A percentile compares a stretch with the other conserved stretches of the same genome.
phyloP scores from a whole-genome alignment of 2,797 vertebrate genomes.

The Liparis tanakae region DNA sequence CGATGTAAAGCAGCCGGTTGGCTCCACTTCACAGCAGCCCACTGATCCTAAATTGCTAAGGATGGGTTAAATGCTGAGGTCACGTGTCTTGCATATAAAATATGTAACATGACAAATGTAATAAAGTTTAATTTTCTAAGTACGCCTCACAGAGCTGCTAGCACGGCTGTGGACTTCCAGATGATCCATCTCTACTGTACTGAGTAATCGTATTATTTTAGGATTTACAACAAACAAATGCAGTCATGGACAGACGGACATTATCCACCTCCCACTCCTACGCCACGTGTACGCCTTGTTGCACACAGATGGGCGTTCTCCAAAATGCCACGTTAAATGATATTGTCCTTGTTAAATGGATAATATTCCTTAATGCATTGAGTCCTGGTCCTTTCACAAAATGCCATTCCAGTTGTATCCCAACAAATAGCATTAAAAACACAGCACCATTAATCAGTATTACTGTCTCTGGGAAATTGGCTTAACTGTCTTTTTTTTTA shows the following conservation, averaged over 20 bases:
- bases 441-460: constrained; percentile 66
- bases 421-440: constrained; percentile 58
- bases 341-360: constrained; percentile 39
- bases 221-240: constrained; percentile 25
- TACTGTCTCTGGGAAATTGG: constrained; percentile 71
- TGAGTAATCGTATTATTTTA: constrained; percentile 27
- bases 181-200: constrained; percentile 11
- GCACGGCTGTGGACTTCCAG: not conserved
- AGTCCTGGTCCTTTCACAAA: constrained; percentile 44
- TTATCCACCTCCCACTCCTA: constrained; percentile 16
- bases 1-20: not conserved
- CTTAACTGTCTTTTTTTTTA: constrained; percentile 69
- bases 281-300: constrained; percentile 40
- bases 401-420: constrained; percentile 41
- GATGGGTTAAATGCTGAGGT: too few species aligned
- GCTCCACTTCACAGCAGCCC: too few species aligned
- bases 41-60: too few species aligned
- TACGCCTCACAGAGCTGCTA: not conserved
- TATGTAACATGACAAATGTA: too few species aligned
- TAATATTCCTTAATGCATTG: constrained; percentile 38
- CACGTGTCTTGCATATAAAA: too few species aligned
- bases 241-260: constrained; percentile 4
- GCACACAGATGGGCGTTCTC: constrained; percentile 60
- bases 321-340: constrained; percentile 42
- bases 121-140: not conserved